Conservation (phyloP, 2,797 vertebrate genomes). For the Centroberyx gerrardi region DNA sequence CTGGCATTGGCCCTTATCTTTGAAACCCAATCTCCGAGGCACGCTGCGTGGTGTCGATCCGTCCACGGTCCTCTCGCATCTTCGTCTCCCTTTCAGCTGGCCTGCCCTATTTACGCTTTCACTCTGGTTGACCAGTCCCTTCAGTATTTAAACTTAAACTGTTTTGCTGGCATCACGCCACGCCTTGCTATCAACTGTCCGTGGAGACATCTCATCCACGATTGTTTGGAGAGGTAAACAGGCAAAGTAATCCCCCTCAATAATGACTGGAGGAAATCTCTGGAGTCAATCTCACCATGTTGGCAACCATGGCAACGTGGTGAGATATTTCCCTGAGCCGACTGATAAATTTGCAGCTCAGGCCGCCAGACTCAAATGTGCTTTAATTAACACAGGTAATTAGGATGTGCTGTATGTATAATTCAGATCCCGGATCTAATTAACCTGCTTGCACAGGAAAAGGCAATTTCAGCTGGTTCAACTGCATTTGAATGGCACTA, state of each 20-base stretch:
- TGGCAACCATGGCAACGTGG: slow-evolving; percentile 44
- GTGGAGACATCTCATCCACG: neutral
- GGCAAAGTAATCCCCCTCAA: slow-evolving; percentile 1
- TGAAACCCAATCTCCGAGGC: slow-evolving; percentile 32
- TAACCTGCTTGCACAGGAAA: slow-evolving; percentile 53
- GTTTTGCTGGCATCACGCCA: slow-evolving; percentile 7
- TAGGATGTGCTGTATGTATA: slow-evolving; percentile 52
- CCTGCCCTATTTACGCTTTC: neutral
- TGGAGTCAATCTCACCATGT: slow-evolving; percentile 4
- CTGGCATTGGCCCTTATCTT: slow-evolving; percentile 17
- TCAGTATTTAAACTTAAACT: neutral
- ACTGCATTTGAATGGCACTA: slow-evolving; percentile 1
- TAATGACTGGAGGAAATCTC: slow-evolving; percentile 18
- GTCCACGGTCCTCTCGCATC: neutral
- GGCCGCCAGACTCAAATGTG: slow-evolving; percentile 37
- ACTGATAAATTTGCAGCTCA: slow-evolving; percentile 26
- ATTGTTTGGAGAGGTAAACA: slow-evolving; percentile 18
- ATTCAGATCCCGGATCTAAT: slow-evolving; percentile 64
- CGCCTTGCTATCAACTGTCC: neutral
- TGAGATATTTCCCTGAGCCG: slow-evolving; percentile 2
- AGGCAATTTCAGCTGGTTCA: slow-evolving; percentile 26
- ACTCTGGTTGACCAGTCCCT: neutral
- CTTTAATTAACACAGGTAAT: slow-evolving; percentile 71
- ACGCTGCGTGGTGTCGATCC: slow-evolving; percentile 19
- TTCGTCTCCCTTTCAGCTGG: slow-evolving; percentile 10